Evolutionary conservation across 2,113 vertebrate genomes (phyloP).

Genomic region (Carlito syrichta): DNA sequence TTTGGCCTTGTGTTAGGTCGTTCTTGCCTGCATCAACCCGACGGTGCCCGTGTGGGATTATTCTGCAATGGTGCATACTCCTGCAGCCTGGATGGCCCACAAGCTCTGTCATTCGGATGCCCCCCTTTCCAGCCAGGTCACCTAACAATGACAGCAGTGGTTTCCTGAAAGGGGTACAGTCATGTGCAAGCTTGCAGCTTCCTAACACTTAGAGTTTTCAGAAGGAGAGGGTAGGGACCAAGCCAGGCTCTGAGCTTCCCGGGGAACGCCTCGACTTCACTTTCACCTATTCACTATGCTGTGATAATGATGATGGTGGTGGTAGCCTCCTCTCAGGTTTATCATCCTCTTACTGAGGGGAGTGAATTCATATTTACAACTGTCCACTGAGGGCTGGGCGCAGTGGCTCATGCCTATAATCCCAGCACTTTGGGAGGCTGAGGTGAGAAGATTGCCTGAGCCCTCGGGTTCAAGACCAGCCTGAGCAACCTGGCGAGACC

Average conservation of each 20-base stretch:
- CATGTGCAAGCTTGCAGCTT: neutral
- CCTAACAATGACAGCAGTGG: neutral
- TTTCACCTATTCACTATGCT: neutral
- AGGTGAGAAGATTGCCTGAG: no score
- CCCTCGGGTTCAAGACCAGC: no score
- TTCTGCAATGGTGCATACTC: rapidly evolving
- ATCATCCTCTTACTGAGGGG: neutral
- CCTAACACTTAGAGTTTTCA: neutral
- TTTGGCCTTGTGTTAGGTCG: conserved; percentile 1
- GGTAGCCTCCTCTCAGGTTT: neutral
- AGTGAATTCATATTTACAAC: neutral
- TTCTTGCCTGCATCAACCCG: neutral
- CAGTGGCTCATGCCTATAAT: no score
- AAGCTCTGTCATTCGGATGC: neutral
- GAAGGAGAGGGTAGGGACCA: rapidly evolving
- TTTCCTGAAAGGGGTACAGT: neutral
- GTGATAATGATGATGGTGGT: neutral
- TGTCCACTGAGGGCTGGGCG: no score
- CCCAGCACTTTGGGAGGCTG: no score
- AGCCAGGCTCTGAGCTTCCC: neutral
- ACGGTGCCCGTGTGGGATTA: neutral
- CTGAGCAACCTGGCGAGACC: no score
- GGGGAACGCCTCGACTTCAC: neutral
- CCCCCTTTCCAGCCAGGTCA: neutral
- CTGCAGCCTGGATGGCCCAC: neutral